Conservation (phyloP, 2,113 vertebrate species). For the Oreochromis niloticus region DNA sequence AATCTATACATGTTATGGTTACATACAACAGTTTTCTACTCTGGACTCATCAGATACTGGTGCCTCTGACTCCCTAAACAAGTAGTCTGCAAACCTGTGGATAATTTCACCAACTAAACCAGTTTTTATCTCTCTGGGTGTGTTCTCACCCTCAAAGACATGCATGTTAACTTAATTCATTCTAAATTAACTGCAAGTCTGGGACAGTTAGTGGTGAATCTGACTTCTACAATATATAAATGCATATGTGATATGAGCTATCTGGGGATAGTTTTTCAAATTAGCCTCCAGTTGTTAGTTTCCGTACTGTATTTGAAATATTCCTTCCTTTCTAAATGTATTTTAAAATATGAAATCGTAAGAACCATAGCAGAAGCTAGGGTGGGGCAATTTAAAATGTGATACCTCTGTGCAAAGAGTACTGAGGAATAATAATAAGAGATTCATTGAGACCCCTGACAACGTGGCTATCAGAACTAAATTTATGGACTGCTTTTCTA, state of each 20-base stretch:
- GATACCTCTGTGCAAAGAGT: background rate
- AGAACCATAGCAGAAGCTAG: accelerated
- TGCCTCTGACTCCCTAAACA: background rate
- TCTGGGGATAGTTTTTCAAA: background rate
- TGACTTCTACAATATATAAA: background rate
- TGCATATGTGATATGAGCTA: background rate
- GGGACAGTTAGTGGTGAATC: accelerated
- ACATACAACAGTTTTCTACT: background rate
- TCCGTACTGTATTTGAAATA: accelerated
- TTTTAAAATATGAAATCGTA: accelerated
- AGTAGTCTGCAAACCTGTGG: background rate
- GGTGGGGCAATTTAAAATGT: background rate
- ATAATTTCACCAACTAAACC: background rate
- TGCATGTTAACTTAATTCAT: background rate
- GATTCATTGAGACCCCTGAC: conserved; percentile 14
- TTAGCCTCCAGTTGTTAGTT: accelerated
- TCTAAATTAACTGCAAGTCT: background rate
- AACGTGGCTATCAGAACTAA: conserved; percentile 5
- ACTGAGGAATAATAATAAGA: background rate
- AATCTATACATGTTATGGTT: background rate
- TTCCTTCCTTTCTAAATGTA: background rate
- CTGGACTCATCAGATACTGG: accelerated
- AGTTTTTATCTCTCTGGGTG: background rate
- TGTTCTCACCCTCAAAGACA: background rate
- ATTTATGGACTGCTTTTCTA: accelerated